These are phyloP conservation scores for Protomyctophum bolini DNA, from an alignment of 2,113 vertebrate genomes.

Conservation along the genomic window DNA sequence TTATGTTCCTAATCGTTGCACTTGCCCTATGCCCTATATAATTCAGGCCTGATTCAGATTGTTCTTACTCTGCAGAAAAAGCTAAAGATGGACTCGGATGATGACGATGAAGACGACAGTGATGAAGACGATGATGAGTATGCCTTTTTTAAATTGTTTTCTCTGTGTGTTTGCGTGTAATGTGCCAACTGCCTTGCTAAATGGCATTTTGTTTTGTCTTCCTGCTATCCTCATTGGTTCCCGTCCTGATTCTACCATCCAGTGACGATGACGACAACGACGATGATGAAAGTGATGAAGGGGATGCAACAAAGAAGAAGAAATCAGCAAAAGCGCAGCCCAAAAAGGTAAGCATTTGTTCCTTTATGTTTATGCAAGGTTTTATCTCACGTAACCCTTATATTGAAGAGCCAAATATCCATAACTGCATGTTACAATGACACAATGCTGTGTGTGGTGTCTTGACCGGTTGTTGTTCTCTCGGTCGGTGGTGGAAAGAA, in stretches of 20 bases:
- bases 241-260: background rate
- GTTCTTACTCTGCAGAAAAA: slow-evolving; percentile 72
- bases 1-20: background rate
- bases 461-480: too few relatives aligned
- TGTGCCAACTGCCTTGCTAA: background rate
- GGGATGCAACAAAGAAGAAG: slow-evolving; percentile 63
- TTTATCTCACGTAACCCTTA: too few relatives aligned
- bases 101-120: slow-evolving; percentile 59
- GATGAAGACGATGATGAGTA: slow-evolving; percentile 70
- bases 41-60: background rate
- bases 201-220: background rate
- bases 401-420: too few relatives aligned
- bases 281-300: slow-evolving; percentile 70
- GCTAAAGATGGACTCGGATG: slow-evolving; percentile 79
- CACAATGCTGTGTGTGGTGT: too few relatives aligned
- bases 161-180: background rate
- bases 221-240: background rate
- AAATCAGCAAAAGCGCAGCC: slow-evolving; percentile 39
- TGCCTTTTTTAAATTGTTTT: slow-evolving; percentile 11
- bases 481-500: too few relatives aligned
- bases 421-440: too few relatives aligned
- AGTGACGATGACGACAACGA: slow-evolving; percentile 74
- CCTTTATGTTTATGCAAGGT: too few relatives aligned
- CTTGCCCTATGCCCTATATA: background rate
- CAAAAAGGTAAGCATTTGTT: slow-evolving; percentile 62